These are phyloP conservation scores for Drosophila lini DNA, from an alignment of 1,140 invertebrate species.

Conservation along the genomic window DNA sequence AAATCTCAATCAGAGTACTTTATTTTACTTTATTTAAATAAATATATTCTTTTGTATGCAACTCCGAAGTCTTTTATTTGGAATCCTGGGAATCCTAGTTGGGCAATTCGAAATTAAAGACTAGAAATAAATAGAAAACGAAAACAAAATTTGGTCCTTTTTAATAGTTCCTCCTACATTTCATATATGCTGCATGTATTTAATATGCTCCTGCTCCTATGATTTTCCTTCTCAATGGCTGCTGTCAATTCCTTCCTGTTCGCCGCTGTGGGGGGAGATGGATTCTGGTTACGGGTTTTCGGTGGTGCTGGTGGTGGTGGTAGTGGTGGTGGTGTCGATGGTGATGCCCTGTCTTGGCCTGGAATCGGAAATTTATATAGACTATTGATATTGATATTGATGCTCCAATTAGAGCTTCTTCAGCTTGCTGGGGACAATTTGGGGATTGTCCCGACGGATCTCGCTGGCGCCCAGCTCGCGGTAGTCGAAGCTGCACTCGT, in stretches of 20 bases:
- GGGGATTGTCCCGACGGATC: slow-evolving; percentile 67
- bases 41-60: slow-evolving; percentile 1
- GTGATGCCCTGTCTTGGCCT: not conserved
- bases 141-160: not conserved
- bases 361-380: not conserved
- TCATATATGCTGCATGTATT: not conserved
- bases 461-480: slow-evolving; percentile 61
- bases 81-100: not conserved
- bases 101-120: not conserved
- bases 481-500: slow-evolving; percentile 70
- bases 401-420: slow-evolving; percentile 38
- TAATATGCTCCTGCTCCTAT: not conserved
- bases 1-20: too few relatives aligned
- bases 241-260: not conserved
- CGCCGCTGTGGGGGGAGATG: not conserved
- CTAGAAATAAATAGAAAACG: not conserved
- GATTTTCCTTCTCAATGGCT: not conserved
- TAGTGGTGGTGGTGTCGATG: not conserved
- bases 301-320: not conserved
- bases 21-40: not conserved
- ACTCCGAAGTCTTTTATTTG: not conserved
- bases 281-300: not conserved
- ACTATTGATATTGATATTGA: not conserved
- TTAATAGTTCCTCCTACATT: slow-evolving; percentile 12
- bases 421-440: slow-evolving; percentile 52